A percentile compares a stretch with the other conserved stretches of the same genome.
Conservation (phyloP, 53 echinoderm and acorn worm species). For the Zoroaster sp. region DNA sequence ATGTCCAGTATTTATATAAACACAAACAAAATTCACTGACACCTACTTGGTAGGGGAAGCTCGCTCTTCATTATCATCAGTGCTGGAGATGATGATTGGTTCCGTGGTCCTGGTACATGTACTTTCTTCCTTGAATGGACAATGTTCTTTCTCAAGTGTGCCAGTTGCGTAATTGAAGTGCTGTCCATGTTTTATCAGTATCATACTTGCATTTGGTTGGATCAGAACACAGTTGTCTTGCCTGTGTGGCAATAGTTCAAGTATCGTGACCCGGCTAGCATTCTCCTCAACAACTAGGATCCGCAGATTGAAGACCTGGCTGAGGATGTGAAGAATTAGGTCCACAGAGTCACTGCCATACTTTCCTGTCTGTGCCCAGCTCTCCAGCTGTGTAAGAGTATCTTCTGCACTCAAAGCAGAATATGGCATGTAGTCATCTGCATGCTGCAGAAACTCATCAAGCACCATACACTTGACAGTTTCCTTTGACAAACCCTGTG, state of each 20-base stretch:
- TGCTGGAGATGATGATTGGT: too few relatives aligned
- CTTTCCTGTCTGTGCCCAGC: neutral
- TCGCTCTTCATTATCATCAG: neutral
- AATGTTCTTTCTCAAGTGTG: too few relatives aligned
- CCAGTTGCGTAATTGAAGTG: neutral
- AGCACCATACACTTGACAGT: neutral
- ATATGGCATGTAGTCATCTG: conserved; percentile 5
- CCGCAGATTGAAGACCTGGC: neutral
- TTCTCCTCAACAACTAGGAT: neutral
- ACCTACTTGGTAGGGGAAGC: neutral
- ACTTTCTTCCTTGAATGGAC: too few relatives aligned
- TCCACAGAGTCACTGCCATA: conserved; percentile 1
- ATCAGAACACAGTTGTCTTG: too few relatives aligned
- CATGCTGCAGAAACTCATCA: conserved; percentile 1
- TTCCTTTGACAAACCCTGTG: neutral
- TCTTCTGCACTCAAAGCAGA: conserved; percentile 3
- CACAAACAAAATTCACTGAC: neutral
- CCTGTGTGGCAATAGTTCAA: neutral
- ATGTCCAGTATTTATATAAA: neutral
- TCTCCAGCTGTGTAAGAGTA: conserved; percentile 5
- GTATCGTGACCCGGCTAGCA: neutral
- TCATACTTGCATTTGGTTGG: neutral
- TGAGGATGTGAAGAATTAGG: neutral
- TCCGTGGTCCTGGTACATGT: too few relatives aligned
- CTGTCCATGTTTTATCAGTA: neutral